These are phyloP conservation scores for Pygocentrus nattereri DNA, from an alignment of 2,797 vertebrate species.

Conservation along the genomic window DNA sequence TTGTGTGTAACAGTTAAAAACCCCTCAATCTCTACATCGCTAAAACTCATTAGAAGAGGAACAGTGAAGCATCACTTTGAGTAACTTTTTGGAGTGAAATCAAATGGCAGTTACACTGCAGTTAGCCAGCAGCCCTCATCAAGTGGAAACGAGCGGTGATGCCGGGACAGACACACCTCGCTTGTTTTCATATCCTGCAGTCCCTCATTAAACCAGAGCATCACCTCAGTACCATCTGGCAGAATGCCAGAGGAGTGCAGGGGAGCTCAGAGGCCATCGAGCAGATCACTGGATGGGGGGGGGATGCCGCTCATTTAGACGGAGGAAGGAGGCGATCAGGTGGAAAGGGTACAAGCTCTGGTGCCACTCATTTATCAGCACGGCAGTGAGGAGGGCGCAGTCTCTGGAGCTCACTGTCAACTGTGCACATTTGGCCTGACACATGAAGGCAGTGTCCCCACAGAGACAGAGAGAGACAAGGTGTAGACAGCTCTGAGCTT, in stretches of 20 bases:
- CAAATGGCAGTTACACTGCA: conserved; percentile 30
- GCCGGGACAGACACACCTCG: conserved; percentile 21
- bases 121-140: conserved; percentile 18
- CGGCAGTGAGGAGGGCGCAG: conserved; percentile 13
- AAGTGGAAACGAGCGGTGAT: conserved; percentile 7
- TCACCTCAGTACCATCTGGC: conserved; percentile 49
- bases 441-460: conserved; percentile 33
- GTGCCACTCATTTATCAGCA: conserved; percentile 50
- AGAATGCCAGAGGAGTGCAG: conserved; percentile 43
- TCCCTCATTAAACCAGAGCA: conserved; percentile 57
- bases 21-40: background rate
- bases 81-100: conserved; percentile 10
- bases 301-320: conserved; percentile 38
- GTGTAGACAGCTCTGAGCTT: conserved; percentile 36
- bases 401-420: conserved; percentile 45
- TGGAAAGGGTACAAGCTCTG: conserved; percentile 44
- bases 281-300: conserved; percentile 58
- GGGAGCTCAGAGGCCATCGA: conserved; percentile 29
- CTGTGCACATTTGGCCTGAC: conserved; percentile 31
- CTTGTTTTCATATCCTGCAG: conserved; percentile 56
- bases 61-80: background rate
- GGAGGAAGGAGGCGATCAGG: conserved; percentile 29
- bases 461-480: conserved; percentile 31
- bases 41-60: conserved; percentile 15
- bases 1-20: background rate